Percentiles rank a stretch among this genome's conserved stretches.
Conservation (phyloP, 1,140 invertebrate genomes). For the Sitodiplosis mosellana region DNA sequence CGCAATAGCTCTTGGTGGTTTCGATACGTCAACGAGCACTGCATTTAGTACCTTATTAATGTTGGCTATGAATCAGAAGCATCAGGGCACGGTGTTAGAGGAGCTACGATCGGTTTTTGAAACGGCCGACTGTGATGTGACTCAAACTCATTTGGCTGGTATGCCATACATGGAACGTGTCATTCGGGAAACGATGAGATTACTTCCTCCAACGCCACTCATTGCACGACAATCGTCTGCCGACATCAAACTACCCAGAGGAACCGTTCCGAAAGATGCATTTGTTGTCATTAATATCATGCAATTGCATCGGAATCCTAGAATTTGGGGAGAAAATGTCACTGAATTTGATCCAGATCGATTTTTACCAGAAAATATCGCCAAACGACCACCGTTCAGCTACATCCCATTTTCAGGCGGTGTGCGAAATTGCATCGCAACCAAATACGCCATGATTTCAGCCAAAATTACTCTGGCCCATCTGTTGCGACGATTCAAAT, state of each 20-base stretch:
- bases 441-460: not conserved
- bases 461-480: too few species aligned
- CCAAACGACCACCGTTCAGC: conserved; percentile 22
- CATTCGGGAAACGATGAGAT: conserved; percentile 23
- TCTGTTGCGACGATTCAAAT: too few species aligned
- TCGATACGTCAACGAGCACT: too few species aligned
- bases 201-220: conserved; percentile 21
- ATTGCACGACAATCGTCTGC: conserved; percentile 10
- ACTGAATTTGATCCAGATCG: conserved; percentile 42
- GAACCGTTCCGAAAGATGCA: not conserved
- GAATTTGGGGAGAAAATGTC: conserved; percentile 34
- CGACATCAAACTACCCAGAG: not conserved
- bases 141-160: conserved; percentile 5
- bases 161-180: conserved; percentile 25
- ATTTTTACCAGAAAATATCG: conserved; percentile 35
- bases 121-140: not conserved
- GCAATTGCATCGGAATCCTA: conserved; percentile 26
- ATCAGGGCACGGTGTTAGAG: not conserved
- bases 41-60: too few species aligned
- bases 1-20: too few species aligned
- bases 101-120: not conserved
- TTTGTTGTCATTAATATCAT: not conserved
- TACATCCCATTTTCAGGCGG: conserved; percentile 43
- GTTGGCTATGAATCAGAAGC: too few species aligned
- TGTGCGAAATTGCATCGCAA: conserved; percentile 33